Evolutionary conservation across 2,113 vertebrate species (phyloP).

Genomic region (Pomatorhinus ruficollis): DNA sequence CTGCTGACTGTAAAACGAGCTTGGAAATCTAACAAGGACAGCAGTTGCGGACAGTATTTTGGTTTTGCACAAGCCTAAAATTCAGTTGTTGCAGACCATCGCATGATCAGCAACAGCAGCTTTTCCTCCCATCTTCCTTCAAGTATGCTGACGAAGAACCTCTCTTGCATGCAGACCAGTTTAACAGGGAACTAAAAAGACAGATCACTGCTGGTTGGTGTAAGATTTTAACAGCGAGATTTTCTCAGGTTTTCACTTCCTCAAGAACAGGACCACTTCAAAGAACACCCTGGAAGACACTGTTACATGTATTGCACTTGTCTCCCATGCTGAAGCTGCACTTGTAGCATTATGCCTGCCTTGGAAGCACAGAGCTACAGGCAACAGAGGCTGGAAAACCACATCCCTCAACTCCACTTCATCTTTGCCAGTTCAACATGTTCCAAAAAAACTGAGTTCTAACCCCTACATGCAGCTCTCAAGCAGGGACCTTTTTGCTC

Average conservation of each 20-base stretch:
- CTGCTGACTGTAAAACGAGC: background rate
- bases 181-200: background rate
- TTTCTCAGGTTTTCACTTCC: background rate
- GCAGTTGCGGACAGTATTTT: background rate
- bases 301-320: background rate
- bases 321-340: background rate
- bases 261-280: background rate
- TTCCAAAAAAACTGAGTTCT: background rate
- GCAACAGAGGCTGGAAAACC: background rate
- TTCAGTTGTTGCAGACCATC: background rate
- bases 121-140: background rate
- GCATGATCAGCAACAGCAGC: background rate
- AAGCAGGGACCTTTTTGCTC: background rate
- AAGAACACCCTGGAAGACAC: background rate
- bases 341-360: background rate
- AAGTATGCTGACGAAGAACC: background rate
- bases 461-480: background rate
- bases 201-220: accelerated
- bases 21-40: background rate
- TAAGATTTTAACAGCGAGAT: background rate
- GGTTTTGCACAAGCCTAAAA: background rate
- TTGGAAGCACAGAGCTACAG: background rate
- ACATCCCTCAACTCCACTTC: background rate
- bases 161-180: background rate
- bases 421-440: background rate